Base-by-base conservation (phyloP, 1,140 invertebrate species). In the Drosophila parabipectinata region DNA sequence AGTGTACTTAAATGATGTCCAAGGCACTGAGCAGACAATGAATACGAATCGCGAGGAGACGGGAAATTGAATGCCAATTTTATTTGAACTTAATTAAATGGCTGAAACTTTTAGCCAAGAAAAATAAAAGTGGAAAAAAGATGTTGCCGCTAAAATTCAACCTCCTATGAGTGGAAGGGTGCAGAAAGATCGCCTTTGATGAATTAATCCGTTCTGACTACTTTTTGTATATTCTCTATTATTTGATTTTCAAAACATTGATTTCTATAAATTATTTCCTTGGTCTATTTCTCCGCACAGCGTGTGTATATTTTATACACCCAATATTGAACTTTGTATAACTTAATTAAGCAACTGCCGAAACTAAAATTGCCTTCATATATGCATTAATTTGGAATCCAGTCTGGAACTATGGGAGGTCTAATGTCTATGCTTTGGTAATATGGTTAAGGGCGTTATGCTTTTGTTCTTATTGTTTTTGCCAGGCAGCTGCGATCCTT, bases 81-180 rank as follows among this genome's bases (percentile, higher is more conserved):
- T 47, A 58, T 73, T 68, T 62, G 62, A 80, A 77, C 66, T 79
- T 84, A 84, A 84, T 84, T 79, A 80, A 84, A 73, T 77, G 72
- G 32, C 69, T 30, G 10, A 62, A 79, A 79, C 41, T 78, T 62
- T 47, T 15, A 18, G 18, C 3, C 14, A 14, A 10, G 8, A 15
- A 41, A 15, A 15, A n/a, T 10, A 15, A 74, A 73, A 50, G 57
- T 63, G 55, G 30, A 5, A 6, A 44, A 47, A 68, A 73, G 44
- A 48, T 73, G 51, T 10, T 44, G 32, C 6, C n/a, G 26, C 14
- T 14, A 14, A 34, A 47, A 47, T 21, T 47, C 3, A 47, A 3
- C 9, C 2, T 28, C 5, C 6, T 28, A 6, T 28, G 1, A 28
- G 5, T 28, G 1, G 1, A 28, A 28, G 26, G 26, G 5, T 6